A percentile compares a stretch with the other conserved stretches of the same genome.
phyloP scores from a whole-genome alignment of 2,113 vertebrate species.

The Alouatta palliata region DNA sequence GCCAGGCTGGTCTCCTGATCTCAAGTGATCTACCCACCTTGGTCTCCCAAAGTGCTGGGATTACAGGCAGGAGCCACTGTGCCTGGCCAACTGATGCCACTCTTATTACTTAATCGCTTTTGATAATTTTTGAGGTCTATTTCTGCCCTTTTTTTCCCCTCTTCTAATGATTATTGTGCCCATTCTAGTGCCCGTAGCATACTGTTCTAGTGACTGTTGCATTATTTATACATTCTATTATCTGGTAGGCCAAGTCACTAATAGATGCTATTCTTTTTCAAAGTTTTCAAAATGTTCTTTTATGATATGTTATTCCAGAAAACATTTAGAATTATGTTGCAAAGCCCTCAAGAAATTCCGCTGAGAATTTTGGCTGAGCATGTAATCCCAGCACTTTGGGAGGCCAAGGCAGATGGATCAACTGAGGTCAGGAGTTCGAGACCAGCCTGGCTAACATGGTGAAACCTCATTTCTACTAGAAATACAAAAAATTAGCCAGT shows the following conservation, averaged over 20 bases:
- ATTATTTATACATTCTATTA: constrained; percentile 56
- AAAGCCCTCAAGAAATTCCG: background rate
- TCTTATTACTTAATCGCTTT: background rate
- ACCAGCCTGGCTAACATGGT: too few relatives aligned
- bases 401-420: too few relatives aligned
- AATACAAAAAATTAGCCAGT: too few relatives aligned
- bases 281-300: constrained; percentile 21
- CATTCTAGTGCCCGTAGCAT: background rate
- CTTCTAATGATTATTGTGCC: constrained; percentile 39
- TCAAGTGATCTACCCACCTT: too few relatives aligned
- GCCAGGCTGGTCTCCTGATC: too few relatives aligned
- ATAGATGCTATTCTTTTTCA: constrained; percentile 22
- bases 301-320: background rate
- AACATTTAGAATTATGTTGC: constrained; percentile 13
- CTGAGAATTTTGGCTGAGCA: background rate
- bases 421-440: too few relatives aligned
- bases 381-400: too few relatives aligned
- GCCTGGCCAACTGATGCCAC: background rate
- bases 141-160: constrained; percentile 29
- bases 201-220: constrained; percentile 15
- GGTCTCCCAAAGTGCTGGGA: too few relatives aligned
- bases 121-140: background rate
- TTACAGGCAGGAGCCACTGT: too few relatives aligned
- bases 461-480: too few relatives aligned
- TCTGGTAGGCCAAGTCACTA: background rate